Percentiles rank a stretch among this genome's conserved stretches.
phyloP scores from a whole-genome alignment of 2,113 vertebrate genomes.

The Upupa epops region DNA sequence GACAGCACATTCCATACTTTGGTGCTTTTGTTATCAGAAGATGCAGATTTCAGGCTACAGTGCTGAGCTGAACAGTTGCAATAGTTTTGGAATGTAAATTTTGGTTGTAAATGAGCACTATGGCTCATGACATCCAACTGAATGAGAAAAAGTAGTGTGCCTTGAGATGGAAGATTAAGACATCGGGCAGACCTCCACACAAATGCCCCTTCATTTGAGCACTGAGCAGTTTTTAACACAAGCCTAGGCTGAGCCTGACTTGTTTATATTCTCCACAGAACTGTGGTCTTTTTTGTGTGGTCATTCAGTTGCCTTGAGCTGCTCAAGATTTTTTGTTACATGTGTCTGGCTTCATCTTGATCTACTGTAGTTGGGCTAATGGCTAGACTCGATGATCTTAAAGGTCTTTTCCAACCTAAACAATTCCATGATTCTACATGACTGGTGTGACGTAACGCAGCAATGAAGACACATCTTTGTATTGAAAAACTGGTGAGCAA shows the following conservation, averaged over 20 bases:
- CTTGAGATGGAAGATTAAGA: neutral
- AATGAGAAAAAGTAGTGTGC: neutral
- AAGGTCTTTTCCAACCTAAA: no score
- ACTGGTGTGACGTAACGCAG: neutral
- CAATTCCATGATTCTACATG: no score
- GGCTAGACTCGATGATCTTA: no score
- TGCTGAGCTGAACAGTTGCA: neutral
- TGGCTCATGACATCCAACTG: neutral
- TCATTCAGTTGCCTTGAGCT: neutral
- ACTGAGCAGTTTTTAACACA: neutral
- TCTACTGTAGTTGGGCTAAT: neutral
- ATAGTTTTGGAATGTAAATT: neutral
- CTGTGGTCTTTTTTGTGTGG: neutral
- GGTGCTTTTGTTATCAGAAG: conserved; percentile 15
- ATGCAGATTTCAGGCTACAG: neutral
- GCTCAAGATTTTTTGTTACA: neutral
- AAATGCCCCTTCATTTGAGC: neutral
- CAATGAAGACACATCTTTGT: neutral
- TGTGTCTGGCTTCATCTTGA: neutral
- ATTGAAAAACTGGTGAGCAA: neutral
- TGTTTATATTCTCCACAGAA: neutral
- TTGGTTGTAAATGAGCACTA: neutral
- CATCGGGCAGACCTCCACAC: neutral
- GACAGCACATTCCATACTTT: neutral
- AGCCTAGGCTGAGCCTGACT: neutral